Evolutionary conservation across 2,113 vertebrate species (phyloP).

Genomic region (Manacus vitellinus): DNA sequence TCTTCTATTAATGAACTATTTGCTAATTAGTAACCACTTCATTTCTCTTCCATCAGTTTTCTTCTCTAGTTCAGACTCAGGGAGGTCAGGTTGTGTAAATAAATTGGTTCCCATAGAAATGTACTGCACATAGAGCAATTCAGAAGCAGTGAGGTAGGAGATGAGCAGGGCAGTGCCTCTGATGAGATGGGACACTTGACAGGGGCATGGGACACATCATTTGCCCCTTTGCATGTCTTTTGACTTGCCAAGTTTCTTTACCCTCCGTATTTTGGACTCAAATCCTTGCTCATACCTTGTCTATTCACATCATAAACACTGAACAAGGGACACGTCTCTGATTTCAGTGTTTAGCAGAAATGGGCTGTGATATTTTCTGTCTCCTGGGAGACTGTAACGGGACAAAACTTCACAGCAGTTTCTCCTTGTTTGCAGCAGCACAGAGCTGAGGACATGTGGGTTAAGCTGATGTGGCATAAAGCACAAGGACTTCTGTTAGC

Average conservation of each 20-base stretch:
- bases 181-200: not conserved
- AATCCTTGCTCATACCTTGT: not conserved
- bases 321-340: not conserved
- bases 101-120: not conserved
- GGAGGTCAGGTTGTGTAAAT: not conserved
- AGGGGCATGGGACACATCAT: not conserved
- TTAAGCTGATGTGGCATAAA: not conserved
- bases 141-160: not conserved
- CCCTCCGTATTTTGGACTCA: not conserved
- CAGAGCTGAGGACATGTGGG: accelerated
- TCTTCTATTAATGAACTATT: constrained; percentile 27
- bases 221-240: not conserved
- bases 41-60: not conserved
- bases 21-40: not conserved
- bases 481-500: not conserved
- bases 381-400: not conserved
- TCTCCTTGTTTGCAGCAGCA: not conserved
- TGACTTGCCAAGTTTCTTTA: not conserved
- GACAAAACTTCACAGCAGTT: not conserved
- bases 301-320: not conserved
- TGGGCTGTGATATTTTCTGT: not conserved
- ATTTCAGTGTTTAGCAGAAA: not conserved
- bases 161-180: not conserved
- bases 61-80: not conserved
- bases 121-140: accelerated